phyloP scores from a whole-genome alignment of 1,140 invertebrate species.

The Arion vulgaris region DNA sequence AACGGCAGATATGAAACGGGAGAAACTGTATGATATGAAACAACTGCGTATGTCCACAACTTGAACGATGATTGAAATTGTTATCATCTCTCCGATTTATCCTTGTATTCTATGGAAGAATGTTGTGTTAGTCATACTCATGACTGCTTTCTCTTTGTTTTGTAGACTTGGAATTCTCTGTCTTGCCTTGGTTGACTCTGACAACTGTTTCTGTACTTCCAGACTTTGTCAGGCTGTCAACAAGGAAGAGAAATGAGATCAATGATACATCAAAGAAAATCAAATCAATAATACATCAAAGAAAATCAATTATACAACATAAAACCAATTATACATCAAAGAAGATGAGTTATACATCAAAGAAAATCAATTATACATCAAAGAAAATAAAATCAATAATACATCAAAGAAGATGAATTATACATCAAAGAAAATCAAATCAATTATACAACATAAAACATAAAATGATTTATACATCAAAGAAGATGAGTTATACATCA shows the following conservation, averaged over 20 bases:
- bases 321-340: background rate
- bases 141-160: constrained; percentile 62
- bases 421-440: background rate
- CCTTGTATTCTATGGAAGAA: background rate
- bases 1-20: too few species aligned
- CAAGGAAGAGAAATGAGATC: background rate
- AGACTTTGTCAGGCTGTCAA: constrained; percentile 52
- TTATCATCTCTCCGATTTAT: too few species aligned
- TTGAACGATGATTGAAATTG: too few species aligned
- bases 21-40: too few species aligned
- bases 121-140: constrained; percentile 56
- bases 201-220: constrained; percentile 51
- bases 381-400: too few species aligned
- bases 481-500: background rate
- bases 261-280: background rate
- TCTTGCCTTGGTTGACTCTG: constrained; percentile 53
- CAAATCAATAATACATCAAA: background rate
- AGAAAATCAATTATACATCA: too few species aligned
- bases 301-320: background rate
- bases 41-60: too few species aligned
- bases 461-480: background rate
- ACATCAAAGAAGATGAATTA: background rate
- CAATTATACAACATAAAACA: background rate
- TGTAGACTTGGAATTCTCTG: constrained; percentile 35
- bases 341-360: too few species aligned